Evolutionary conservation across 2,113 vertebrate genomes (phyloP).

Genomic region (Pelecanus crispus): DNA sequence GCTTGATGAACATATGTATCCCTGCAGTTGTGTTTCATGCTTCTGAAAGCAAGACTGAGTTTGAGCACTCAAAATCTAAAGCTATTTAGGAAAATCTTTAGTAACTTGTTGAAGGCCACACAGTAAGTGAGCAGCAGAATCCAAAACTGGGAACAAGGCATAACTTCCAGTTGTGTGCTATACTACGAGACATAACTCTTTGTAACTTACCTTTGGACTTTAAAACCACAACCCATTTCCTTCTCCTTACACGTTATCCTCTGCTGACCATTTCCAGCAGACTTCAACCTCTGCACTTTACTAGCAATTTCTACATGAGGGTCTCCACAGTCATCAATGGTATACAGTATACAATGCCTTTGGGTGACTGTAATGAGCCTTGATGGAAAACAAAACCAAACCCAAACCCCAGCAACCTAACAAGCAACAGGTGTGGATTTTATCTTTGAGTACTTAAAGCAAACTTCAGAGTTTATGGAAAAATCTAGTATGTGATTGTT

Average conservation of each 20-base stretch:
- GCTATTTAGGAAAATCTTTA: neutral
- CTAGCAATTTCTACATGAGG: neutral
- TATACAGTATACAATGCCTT: neutral
- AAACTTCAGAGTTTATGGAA: neutral
- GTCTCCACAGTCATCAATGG: neutral
- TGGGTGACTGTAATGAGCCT: neutral
- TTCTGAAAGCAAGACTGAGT: neutral
- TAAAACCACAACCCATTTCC: neutral
- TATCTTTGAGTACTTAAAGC: neutral
- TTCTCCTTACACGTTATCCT: neutral
- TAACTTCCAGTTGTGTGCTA: neutral
- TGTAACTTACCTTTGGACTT: constrained; percentile 8
- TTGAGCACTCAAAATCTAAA: neutral
- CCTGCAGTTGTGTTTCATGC: neutral
- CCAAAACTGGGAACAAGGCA: neutral
- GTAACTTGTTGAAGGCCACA: neutral
- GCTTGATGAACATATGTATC: neutral
- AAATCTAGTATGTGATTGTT: neutral
- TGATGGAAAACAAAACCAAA: neutral
- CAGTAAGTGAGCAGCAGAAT: neutral
- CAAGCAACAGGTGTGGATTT: neutral
- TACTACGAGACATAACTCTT: neutral
- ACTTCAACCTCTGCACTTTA: neutral
- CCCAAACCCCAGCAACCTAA: neutral
- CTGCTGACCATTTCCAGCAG: neutral